These are phyloP conservation scores for Erpornis zantholeuca DNA, from an alignment of 2,113 vertebrate genomes.

Conservation along the genomic window DNA sequence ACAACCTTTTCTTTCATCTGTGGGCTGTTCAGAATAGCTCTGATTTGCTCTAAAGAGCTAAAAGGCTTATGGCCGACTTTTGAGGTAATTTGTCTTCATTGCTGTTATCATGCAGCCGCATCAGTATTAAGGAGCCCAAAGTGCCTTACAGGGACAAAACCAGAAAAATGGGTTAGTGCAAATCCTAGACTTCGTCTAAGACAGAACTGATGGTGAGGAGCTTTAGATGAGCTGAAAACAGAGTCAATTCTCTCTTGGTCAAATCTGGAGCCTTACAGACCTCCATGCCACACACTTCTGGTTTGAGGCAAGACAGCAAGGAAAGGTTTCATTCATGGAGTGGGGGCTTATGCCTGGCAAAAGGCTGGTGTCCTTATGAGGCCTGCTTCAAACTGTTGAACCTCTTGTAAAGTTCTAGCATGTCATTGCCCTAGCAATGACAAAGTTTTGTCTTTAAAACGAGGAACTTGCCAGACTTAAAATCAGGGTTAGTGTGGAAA, in stretches of 20 bases:
- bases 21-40: conserved; percentile 27
- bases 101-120: conserved; percentile 19
- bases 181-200: background rate
- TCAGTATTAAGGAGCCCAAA: background rate
- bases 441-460: background rate
- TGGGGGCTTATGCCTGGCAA: background rate
- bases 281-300: background rate
- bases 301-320: background rate
- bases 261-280: background rate
- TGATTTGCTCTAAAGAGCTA: conserved; percentile 42
- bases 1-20: background rate
- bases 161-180: background rate
- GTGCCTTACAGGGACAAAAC: background rate
- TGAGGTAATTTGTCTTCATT: conserved; percentile 55
- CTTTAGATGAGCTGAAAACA: background rate
- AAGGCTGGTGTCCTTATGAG: background rate
- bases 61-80: conserved; percentile 44
- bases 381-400: background rate
- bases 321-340: rapidly evolving
- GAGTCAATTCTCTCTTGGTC: background rate
- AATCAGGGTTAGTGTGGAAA: background rate
- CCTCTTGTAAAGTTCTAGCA: background rate
- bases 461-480: background rate
- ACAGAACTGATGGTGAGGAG: background rate
- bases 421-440: background rate